Percentiles rank a stretch among this genome's conserved stretches.
Conservation (phyloP, 2,888 invertebrate genomes). For the Nyleta sp. region DNA sequence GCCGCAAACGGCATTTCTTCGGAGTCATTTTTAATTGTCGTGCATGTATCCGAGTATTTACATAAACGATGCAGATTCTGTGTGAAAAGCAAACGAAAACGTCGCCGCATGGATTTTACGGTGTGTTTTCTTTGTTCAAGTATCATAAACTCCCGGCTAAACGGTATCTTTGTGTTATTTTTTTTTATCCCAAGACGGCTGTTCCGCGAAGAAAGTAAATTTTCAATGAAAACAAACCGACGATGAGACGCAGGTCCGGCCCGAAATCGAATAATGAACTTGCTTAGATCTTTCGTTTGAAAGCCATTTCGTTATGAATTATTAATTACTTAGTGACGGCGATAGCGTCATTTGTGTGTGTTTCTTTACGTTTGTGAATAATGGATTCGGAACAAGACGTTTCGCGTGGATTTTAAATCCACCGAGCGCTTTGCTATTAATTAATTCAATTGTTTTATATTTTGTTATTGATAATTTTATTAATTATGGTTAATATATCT, state of each 20-base stretch:
- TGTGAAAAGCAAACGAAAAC: slow-evolving; percentile 44
- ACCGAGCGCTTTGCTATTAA: no score
- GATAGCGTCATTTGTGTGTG: not conserved
- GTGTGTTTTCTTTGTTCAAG: slow-evolving; percentile 27
- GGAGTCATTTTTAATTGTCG: slow-evolving; percentile 9
- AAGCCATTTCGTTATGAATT: slow-evolving; percentile 27
- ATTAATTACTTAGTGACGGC: slow-evolving; percentile 3
- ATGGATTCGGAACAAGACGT: not conserved
- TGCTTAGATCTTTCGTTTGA: not conserved
- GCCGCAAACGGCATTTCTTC: slow-evolving; percentile 4
- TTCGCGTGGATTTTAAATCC: no score
- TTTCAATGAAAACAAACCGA: no score
- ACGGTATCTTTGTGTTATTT: not conserved
- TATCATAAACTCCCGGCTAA: slow-evolving; percentile 18
- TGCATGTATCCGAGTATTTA: slow-evolving; percentile 12
- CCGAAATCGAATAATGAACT: slow-evolving; percentile 2
- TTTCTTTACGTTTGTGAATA: not conserved
- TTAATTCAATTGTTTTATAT: no score
- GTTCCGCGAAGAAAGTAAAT: no score
- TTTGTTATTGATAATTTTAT: no score
- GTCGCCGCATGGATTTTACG: not conserved
- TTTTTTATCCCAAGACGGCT: no score
- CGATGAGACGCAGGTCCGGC: no score
- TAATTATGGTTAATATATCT: no score
- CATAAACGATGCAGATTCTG: slow-evolving; percentile 30